Evolutionary conservation across 1,140 invertebrate genomes (phyloP), one percentile per base, ranked within the genome.

Genomic region (Paracyclopina nana): DNA sequence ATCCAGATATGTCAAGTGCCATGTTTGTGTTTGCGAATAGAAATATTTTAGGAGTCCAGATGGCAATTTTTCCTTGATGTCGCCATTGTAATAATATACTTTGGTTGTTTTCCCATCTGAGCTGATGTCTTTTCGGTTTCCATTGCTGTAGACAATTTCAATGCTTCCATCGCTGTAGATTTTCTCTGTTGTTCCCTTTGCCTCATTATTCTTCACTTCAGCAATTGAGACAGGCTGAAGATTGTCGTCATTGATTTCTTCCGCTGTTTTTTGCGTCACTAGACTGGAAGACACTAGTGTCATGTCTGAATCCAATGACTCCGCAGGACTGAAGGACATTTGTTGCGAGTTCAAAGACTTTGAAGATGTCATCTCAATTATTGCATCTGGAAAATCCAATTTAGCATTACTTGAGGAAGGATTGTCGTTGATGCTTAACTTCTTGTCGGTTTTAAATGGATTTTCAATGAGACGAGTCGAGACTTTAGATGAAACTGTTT

Each of bases 81-180:
- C 46, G 27, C 28, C 46, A 14, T 48, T 48, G 27, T 48, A 48
- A 28, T 48, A 48, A 16, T 27, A 48, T 11, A 48, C 46, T 48
- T 48, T 48, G 27, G 27, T 28, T 6, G 27, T 29, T n/a, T 26
- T 48, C n/a, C 27, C 22, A 20, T 48, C 46, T 11, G 46, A n/a
- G 22, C 24, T 27, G 27, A 48, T 29, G 24, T 27, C 46, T 27
- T 48, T 48, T 27, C 43, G 16, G 34, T 38, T 38, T 3, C 34
- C 34, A 38, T 38, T 38, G 34, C 20, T n/a, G 20, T 16, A 38
- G 2, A 5, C 20, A n/a, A 38, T n/a, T 9, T 38, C 34, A n/a
- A 38, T 20, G n/a, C n/a, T 16, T 16, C 34, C 34, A 38, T 38
- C 34, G n/a, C n/a, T 20, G 5, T 16, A 9, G 8, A 9, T 38